Conservation (phyloP, 2,888 invertebrate genomes). For the Sarcophaga variegata region DNA sequence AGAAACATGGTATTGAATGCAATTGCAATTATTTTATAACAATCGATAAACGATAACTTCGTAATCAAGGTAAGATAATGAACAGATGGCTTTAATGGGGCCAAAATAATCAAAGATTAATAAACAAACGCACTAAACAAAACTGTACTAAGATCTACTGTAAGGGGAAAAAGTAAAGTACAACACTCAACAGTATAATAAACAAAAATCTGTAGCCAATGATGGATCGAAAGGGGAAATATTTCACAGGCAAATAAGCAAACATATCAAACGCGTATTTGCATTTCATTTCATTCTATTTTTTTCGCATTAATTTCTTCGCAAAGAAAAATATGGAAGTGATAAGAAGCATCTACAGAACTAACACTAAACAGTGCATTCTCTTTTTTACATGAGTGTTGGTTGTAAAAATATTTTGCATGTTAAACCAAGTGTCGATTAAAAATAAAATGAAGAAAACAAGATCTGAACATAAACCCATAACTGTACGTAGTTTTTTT, state of each 20-base stretch:
- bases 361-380: conserved; percentile 61
- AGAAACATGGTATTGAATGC: conserved; percentile 4
- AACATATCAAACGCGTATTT: conserved; percentile 53
- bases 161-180: too few species aligned
- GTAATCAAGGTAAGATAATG: conserved; percentile 11
- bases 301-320: conserved; percentile 11
- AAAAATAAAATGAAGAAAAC: not conserved
- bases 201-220: conserved; percentile 24
- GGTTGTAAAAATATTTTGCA: not conserved
- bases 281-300: conserved; percentile 57
- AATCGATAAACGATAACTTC: not conserved
- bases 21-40: conserved; percentile 5
- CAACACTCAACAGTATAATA: conserved; percentile 32
- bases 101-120: not conserved
- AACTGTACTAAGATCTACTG: conserved; percentile 45
- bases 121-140: conserved; percentile 34
- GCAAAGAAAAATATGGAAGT: conserved; percentile 36
- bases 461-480: not conserved
- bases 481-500: not conserved
- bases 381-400: too few species aligned
- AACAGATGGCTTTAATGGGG: not conserved
- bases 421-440: not conserved
- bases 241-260: conserved; percentile 44
- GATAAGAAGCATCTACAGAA: conserved; percentile 34
- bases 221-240: conserved; percentile 28